phyloP scores from a whole-genome alignment of 2,888 invertebrate genomes.

The Xestobium rufovillosum region DNA sequence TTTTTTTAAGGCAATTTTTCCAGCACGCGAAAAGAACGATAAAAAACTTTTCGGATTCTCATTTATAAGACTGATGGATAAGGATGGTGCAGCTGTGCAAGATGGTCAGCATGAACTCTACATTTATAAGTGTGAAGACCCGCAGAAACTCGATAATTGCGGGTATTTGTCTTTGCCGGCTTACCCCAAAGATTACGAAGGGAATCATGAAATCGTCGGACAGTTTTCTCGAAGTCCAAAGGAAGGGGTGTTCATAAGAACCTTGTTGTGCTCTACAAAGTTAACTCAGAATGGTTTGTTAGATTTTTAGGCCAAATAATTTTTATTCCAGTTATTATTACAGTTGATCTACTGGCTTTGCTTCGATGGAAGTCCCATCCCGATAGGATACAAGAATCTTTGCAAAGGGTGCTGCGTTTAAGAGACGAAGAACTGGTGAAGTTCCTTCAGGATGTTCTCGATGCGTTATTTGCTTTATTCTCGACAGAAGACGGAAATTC shows the following conservation, averaged over 20 bases:
- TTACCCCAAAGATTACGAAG: constrained; percentile 56
- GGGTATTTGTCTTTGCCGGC: constrained; percentile 59
- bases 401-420: constrained; percentile 73
- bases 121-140: constrained; percentile 89
- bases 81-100: constrained; percentile 80
- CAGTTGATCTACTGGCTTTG: constrained; percentile 78
- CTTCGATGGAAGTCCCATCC: constrained; percentile 89
- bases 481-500: constrained; percentile 88
- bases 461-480: constrained; percentile 88
- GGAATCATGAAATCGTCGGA: constrained; percentile 47
- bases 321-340: constrained; percentile 18
- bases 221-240: constrained; percentile 73
- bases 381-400: constrained; percentile 77
- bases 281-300: constrained; percentile 81
- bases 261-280: constrained; percentile 90
- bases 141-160: constrained; percentile 57
- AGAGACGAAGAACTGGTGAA: constrained; percentile 88
- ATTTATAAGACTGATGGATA: constrained; percentile 83
- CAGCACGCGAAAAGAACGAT: constrained; percentile 82
- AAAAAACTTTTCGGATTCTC: constrained; percentile 88
- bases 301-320: constrained; percentile 2
- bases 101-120: constrained; percentile 86
- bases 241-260: constrained; percentile 75
- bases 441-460: constrained; percentile 89
- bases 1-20: constrained; percentile 23